Conservation (phyloP, 2,113 vertebrate genomes). For the Equus quagga region DNA sequence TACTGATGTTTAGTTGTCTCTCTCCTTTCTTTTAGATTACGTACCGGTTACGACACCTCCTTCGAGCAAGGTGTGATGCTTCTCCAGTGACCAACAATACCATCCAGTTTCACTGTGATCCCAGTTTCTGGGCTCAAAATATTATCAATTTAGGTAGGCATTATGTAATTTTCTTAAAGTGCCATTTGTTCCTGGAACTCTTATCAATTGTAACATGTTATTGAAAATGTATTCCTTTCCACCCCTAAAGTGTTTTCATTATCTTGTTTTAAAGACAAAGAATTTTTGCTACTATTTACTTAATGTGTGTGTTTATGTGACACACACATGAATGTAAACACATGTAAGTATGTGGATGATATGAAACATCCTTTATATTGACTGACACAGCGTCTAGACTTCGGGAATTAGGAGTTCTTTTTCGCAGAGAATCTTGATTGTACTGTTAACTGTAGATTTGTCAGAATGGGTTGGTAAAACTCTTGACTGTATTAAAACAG, state of each 20-base stretch:
- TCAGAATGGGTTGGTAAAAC: background rate
- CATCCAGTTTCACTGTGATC: constrained; percentile 92
- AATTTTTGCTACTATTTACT: background rate
- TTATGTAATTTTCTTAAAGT: constrained; percentile 8
- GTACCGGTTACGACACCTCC: constrained; percentile 88
- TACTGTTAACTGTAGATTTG: background rate
- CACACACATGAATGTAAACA: background rate
- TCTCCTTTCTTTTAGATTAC: constrained; percentile 87
- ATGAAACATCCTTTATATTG: background rate
- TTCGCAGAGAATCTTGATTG: background rate
- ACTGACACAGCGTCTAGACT: background rate
- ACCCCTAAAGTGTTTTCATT: background rate
- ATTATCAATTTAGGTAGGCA: constrained; percentile 92
- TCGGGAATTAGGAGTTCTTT: background rate
- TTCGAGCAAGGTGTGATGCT: constrained; percentile 91
- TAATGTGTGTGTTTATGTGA: background rate
- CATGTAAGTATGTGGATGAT: background rate
- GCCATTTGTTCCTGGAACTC: background rate
- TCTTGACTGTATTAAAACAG: background rate
- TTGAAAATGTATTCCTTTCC: background rate
- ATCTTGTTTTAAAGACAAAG: background rate
- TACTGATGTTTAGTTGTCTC: background rate
- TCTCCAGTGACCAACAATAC: constrained; percentile 89
- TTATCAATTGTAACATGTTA: background rate
- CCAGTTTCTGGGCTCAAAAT: constrained; percentile 93